Percentiles rank a stretch among this genome's conserved stretches.
These are phyloP conservation scores for Rotaria macrura DNA, from an alignment of 2,888 invertebrate genomes.

Conservation along the genomic window DNA sequence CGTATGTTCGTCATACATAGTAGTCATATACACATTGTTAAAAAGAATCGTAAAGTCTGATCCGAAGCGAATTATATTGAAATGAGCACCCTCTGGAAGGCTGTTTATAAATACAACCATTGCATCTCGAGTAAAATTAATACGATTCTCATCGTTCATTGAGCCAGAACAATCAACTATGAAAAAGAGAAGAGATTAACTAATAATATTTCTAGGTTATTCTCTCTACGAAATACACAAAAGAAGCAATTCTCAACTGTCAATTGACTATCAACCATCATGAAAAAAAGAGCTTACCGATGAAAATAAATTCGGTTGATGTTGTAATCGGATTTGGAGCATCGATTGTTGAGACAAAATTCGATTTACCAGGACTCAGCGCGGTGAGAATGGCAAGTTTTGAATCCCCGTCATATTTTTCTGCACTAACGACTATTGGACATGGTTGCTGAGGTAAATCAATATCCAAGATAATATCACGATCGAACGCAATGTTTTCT, in stretches of 20 bases:
- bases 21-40: not conserved
- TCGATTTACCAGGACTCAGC: not conserved
- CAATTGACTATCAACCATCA: too few species aligned
- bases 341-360: not conserved
- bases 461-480: not conserved
- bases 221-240: not conserved
- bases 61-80: not conserved
- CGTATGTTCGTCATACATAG: not conserved
- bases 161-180: not conserved
- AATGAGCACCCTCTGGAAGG: not conserved
- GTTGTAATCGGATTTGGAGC: not conserved
- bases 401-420: not conserved
- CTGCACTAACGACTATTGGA: not conserved
- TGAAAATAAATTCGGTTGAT: not conserved
- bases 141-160: not conserved
- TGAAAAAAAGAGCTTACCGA: not conserved
- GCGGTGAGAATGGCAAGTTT: not conserved
- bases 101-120: not conserved
- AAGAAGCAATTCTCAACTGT: too few species aligned
- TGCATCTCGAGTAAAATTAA: not conserved
- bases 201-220: not conserved
- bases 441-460: not conserved
- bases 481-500: not conserved
- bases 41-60: not conserved
- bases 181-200: not conserved